Evolutionary conservation across 2,113 vertebrate genomes (phyloP).

Genomic region (Atractosteus spatula): DNA sequence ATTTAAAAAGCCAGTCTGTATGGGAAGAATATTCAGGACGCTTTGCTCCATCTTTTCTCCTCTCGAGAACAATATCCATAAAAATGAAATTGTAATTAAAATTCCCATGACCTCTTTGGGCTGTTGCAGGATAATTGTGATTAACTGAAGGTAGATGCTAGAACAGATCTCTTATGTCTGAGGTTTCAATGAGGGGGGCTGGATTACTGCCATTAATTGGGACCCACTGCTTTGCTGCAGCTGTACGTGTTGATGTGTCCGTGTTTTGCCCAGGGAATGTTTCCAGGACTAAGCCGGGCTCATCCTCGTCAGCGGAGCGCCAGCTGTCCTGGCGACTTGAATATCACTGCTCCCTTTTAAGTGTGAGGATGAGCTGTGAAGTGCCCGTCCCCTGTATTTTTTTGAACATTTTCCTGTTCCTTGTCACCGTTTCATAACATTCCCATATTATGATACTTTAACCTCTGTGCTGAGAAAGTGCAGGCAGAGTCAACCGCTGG

Average conservation of each 20-base stretch:
- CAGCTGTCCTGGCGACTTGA: conserved; percentile 47
- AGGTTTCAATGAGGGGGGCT: conserved; percentile 36
- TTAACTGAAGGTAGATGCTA: conserved; percentile 24
- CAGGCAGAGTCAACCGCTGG: no score
- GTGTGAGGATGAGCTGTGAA: conserved; percentile 35
- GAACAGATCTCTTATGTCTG: conserved; percentile 6
- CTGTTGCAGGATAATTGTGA: conserved; percentile 25
- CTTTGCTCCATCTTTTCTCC: neutral
- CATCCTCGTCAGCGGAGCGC: conserved; percentile 58
- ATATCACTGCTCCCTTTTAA: conserved; percentile 22
- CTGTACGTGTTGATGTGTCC: neutral
- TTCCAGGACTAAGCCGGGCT: conserved; percentile 47
- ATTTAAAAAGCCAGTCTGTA: neutral
- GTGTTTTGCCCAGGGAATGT: conserved; percentile 13
- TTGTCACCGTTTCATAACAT: no score
- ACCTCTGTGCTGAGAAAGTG: no score
- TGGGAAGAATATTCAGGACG: neutral
- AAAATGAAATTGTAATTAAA: conserved; percentile 11
- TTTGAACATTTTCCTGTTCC: no score
- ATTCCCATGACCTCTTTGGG: conserved; percentile 23
- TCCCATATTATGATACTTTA: no score
- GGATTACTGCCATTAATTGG: conserved; percentile 35
- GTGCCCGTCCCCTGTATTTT: no score
- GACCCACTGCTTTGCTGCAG: neutral
- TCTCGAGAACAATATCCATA: neutral